Evolutionary conservation across 2,113 vertebrate genomes (phyloP), one percentile per base, ranked within the genome.

Genomic region (Maccullochella peelii): DNA sequence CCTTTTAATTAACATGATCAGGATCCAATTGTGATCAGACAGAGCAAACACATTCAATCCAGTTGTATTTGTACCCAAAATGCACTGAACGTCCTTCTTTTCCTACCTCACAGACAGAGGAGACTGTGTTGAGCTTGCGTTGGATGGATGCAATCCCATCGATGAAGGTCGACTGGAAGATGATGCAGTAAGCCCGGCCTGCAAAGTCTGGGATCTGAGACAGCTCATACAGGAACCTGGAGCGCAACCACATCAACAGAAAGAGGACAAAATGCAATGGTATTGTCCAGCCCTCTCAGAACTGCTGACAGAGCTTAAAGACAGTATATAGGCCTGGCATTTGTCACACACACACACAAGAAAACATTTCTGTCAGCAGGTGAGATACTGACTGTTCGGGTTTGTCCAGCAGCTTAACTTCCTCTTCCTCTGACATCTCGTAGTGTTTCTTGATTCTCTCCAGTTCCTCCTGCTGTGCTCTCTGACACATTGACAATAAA

Each of bases 201-300:
- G 96, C 90, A 20, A 99, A 99, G 93, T 98, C 97, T 18, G 98
- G 97, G 85, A 99, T 98, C 95, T 97, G 97, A 77, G 98, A 97
- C 61, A 99, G 94, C 82, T 99, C 97, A 21, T 97, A 98, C 6
- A 99, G 94, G 95, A 99, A 99, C 89, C 98, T 99, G 93, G 11
- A 84, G 84, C 8, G 77, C 25, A 59, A 62, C 21, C 33, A 74
- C 54, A 79, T 38, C 23, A 36, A 80, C 38, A 44, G 36, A 1
- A 6, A 62, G 47, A 42, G 5, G 49, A 36, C 61, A 57, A 15
- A 67, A 54, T 33, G 47, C 44, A 1, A 70, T 25, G 0, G 33
- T 18, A 23, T 15, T 12, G 42, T 1, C 15, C 14, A 50, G 67
- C 62, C 3, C 61, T 69, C 47, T 71, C 16, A 54, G 12, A 61